These are phyloP conservation scores for Euglossa dilemma DNA, from an alignment of 1,140 invertebrate species.

Conservation along the genomic window DNA sequence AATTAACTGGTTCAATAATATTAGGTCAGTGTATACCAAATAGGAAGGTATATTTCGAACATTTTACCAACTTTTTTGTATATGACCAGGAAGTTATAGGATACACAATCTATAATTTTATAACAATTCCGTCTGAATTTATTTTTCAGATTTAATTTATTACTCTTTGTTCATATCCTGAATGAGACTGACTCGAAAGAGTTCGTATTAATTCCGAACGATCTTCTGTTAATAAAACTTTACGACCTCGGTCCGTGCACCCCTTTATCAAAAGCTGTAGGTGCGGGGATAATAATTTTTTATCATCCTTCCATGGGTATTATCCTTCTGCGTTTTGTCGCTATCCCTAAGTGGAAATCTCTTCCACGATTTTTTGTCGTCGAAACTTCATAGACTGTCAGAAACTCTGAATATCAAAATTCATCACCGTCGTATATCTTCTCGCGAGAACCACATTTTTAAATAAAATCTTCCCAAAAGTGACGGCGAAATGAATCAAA, in stretches of 20 bases:
- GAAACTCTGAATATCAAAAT: not conserved
- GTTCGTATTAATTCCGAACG: constrained; percentile 2
- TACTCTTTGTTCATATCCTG: not conserved
- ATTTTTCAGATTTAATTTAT: not conserved
- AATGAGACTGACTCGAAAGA: not conserved
- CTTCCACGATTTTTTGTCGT: not conserved
- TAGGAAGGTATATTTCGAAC: too few relatives aligned
- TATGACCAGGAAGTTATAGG: not conserved
- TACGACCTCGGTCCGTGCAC: not conserved
- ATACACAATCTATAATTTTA: not conserved
- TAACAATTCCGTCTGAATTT: not conserved
- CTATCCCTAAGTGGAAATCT: constrained; percentile 6
- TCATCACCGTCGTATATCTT: not conserved
- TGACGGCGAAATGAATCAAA: not conserved
- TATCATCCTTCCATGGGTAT: constrained; percentile 2
- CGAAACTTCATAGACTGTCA: not conserved
- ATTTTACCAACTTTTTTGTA: not conserved
- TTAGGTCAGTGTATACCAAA: too few relatives aligned
- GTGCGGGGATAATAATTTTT: constrained; percentile 10
- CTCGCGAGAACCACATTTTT: not conserved
- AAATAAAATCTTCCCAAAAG: not conserved
- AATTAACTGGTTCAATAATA: too few relatives aligned
- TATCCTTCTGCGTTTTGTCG: not conserved
- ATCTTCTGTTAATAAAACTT: constrained; percentile 22
- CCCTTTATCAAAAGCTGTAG: constrained; percentile 9